Conservation (phyloP, 2,113 vertebrate species). For the Podarcis cretensis region DNA sequence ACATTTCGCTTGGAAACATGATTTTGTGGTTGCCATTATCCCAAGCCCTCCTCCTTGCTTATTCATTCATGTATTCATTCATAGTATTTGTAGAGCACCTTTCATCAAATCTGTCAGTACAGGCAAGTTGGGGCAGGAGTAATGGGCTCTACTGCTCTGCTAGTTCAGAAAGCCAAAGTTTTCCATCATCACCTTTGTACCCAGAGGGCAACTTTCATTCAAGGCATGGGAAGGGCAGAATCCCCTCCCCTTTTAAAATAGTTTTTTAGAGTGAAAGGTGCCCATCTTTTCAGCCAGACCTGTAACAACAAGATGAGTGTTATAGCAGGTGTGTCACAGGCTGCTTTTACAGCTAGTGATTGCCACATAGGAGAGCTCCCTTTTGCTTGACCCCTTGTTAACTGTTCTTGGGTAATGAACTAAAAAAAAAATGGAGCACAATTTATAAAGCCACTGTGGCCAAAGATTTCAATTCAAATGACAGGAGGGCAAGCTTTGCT, state of each 20-base stretch:
- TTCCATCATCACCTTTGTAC: not conserved
- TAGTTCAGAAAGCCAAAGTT: not conserved
- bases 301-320: not conserved
- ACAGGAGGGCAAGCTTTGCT: not conserved
- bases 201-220: not conserved
- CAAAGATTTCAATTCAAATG: not conserved
- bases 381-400: conserved; percentile 18
- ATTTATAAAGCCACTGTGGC: not conserved
- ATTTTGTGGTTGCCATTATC: not conserved
- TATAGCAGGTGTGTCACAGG: not conserved
- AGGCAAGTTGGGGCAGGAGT: not conserved
- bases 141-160: not conserved
- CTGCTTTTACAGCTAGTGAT: not conserved
- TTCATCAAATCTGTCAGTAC: not conserved
- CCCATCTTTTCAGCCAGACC: not conserved
- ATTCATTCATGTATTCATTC: too few species aligned
- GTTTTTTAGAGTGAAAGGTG: not conserved
- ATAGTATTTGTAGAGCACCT: too few species aligned
- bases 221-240: not conserved
- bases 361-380: not conserved
- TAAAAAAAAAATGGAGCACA: conserved; percentile 9
- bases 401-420: not conserved
- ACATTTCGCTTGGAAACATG: not conserved
- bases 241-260: not conserved
- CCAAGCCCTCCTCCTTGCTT: not conserved